phyloP scores from a whole-genome alignment of 2,113 vertebrate species.

The Phocoena sinus region DNA sequence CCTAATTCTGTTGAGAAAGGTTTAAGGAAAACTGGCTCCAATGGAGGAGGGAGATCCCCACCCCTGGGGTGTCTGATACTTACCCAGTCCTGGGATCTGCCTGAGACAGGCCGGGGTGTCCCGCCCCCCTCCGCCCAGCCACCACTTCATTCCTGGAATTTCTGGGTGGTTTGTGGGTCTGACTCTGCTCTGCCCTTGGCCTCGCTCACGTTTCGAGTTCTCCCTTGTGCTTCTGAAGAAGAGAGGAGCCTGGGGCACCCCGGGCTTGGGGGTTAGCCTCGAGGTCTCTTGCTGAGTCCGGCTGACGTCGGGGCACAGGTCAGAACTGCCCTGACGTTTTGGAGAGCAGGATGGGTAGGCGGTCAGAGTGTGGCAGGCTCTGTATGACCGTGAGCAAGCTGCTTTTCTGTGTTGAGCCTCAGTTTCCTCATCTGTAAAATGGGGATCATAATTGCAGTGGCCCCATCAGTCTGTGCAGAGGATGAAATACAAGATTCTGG shows the following conservation, averaged over 20 bases:
- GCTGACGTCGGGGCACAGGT: not conserved
- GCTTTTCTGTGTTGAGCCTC: not conserved
- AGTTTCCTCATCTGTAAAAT: not conserved
- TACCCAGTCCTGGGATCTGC: not conserved
- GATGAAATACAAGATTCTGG: not conserved
- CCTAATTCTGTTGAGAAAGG: not conserved
- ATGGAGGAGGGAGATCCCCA: not conserved
- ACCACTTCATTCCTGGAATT: constrained; percentile 57
- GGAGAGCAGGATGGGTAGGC: not conserved
- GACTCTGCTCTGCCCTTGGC: not conserved
- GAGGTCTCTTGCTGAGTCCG: not conserved
- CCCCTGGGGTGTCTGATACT: not conserved
- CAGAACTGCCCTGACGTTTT: fast-evolving
- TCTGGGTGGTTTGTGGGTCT: constrained; percentile 59
- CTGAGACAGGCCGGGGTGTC: not conserved
- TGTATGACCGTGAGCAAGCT: fast-evolving
- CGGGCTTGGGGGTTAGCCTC: not conserved
- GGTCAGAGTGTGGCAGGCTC: fast-evolving
- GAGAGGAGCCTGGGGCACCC: not conserved
- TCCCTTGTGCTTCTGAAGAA: not conserved
- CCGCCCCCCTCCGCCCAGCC: not conserved
- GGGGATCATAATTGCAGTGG: fast-evolving
- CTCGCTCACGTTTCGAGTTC: not conserved
- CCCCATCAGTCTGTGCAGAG: not conserved
- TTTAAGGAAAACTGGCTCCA: not conserved